Evolutionary conservation across 2,888 invertebrate species (phyloP).

Genomic region (Diogma glabrata): DNA sequence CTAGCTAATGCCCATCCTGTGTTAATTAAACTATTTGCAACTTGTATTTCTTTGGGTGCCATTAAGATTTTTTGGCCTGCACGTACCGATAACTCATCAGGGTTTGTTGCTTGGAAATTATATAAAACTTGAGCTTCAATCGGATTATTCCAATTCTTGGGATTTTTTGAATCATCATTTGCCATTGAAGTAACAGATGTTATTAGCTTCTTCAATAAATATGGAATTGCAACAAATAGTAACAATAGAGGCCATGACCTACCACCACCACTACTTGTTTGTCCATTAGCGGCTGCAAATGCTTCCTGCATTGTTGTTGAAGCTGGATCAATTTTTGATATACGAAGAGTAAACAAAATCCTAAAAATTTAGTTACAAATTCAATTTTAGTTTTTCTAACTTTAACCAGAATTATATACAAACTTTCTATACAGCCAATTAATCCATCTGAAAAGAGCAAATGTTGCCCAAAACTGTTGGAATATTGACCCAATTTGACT

Average conservation of each 20-base stretch:
- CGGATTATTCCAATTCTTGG: constrained; percentile 56
- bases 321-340: constrained; percentile 34
- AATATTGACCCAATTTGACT: constrained; percentile 71
- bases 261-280: constrained; percentile 26
- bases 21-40: constrained; percentile 46
- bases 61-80: constrained; percentile 66
- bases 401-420: constrained; percentile 14
- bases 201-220: constrained; percentile 75
- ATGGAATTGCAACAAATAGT: constrained; percentile 85
- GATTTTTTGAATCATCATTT: constrained; percentile 50
- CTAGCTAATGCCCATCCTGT: constrained; percentile 58
- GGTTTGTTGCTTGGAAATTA: constrained; percentile 59
- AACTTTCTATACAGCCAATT: constrained; percentile 67
- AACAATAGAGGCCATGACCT: constrained; percentile 76
- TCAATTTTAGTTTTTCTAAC: not conserved
- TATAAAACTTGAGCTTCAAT: constrained; percentile 56
- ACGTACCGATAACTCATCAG: constrained; percentile 65
- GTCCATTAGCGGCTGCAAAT: constrained; percentile 33
- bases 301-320: constrained; percentile 38
- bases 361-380: constrained; percentile 20
- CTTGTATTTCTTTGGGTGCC: constrained; percentile 76
- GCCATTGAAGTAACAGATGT: constrained; percentile 42
- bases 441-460: constrained; percentile 68
- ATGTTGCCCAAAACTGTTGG: constrained; percentile 75
- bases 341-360: constrained; percentile 30